Conservation (phyloP, 2,797 vertebrate species). For the Podargus strigoides region DNA sequence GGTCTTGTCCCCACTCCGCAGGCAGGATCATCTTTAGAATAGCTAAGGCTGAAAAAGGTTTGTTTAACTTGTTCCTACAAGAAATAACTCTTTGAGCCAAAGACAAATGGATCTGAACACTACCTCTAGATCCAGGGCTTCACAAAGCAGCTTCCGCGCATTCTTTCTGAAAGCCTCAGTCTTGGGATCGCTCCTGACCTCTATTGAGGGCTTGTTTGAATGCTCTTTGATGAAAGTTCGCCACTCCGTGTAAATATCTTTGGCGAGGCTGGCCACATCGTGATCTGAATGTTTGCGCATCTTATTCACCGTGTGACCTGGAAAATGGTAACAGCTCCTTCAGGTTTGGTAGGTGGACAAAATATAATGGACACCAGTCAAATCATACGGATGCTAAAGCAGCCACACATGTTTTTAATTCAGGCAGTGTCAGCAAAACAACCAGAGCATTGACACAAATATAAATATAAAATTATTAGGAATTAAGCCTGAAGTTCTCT, state of each 20-base stretch:
- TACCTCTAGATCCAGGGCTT: conserved; percentile 87
- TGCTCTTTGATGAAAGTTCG: conserved; percentile 85
- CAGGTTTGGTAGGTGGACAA: neutral
- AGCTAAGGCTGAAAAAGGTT: neutral
- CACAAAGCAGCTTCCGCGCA: conserved; percentile 83
- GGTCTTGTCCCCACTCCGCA: neutral
- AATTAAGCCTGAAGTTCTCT: neutral
- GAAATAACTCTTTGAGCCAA: neutral
- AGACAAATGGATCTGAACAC: neutral
- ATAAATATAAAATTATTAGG: neutral
- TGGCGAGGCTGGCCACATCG: conserved; percentile 83
- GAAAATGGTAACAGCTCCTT: neutral
- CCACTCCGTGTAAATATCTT: conserved; percentile 85
- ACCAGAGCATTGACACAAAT: neutral
- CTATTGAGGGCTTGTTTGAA: conserved; percentile 86
- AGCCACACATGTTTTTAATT: neutral
- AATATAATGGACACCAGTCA: accelerated
- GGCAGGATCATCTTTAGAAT: neutral
- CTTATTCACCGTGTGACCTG: conserved; percentile 87
- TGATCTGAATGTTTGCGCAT: conserved; percentile 82
- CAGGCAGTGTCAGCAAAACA: neutral
- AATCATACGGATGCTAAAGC: accelerated
- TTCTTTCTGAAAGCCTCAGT: conserved; percentile 87
- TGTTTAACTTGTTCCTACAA: neutral
- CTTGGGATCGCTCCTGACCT: conserved; percentile 88